Percentiles rank a stretch among this genome's conserved stretches.
Conservation (phyloP, 2,797 vertebrate genomes). For the Thunnus albacares region DNA sequence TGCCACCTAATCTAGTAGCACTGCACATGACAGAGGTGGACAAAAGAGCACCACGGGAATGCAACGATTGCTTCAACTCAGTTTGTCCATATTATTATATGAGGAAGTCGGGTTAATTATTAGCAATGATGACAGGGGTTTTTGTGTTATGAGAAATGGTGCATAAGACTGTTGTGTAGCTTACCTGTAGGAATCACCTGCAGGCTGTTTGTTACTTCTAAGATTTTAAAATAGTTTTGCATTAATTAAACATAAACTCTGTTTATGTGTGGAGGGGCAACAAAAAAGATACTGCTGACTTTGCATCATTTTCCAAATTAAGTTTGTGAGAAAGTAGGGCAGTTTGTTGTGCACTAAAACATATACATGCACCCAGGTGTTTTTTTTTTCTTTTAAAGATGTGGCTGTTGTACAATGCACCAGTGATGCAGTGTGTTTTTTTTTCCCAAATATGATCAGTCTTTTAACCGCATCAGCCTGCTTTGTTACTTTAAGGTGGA, state of each 20-base stretch:
- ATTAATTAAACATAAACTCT: background rate
- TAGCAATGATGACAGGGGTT: constrained; percentile 12
- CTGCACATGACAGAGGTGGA: constrained; percentile 56
- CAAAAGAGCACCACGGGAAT: constrained; percentile 33
- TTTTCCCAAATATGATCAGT: background rate
- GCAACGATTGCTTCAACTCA: constrained; percentile 7
- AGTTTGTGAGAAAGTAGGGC: background rate
- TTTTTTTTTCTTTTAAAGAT: constrained; percentile 17
- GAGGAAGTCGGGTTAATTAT: constrained; percentile 23
- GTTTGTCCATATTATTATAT: constrained; percentile 28
- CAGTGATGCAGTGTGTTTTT: constrained; percentile 1
- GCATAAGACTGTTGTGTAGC: constrained; percentile 20
- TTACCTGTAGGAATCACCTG: constrained; percentile 46
- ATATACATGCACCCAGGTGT: background rate
- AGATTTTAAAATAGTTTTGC: background rate
- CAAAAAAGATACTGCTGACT: background rate
- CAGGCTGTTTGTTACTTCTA: background rate
- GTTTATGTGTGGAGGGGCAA: background rate
- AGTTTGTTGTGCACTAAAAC: constrained; percentile 8
- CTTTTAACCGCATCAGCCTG: constrained; percentile 7
- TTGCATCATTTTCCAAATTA: background rate
- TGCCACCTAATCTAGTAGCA: constrained; percentile 38
- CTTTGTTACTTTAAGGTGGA: constrained; percentile 33
- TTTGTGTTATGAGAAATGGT: constrained; percentile 38
- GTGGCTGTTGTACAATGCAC: constrained; percentile 26